A percentile compares a stretch with the other conserved stretches of the same genome.
These are phyloP conservation scores for Lycaon pictus DNA, from an alignment of 2,113 vertebrate species.

Conservation along the genomic window DNA sequence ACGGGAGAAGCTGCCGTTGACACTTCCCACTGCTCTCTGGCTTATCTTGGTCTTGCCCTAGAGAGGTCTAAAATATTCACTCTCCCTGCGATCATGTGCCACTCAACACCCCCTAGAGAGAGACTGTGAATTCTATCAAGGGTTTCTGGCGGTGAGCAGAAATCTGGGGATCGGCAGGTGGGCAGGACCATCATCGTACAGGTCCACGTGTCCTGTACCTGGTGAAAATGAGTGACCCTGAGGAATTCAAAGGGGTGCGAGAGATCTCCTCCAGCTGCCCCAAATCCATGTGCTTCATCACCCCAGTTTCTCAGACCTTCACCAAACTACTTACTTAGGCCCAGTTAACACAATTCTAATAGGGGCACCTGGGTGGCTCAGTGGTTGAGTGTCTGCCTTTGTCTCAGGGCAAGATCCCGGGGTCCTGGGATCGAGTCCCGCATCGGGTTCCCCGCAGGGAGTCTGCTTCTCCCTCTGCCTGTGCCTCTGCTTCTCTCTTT, in stretches of 20 bases:
- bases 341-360: not conserved
- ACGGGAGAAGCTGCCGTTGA: not conserved
- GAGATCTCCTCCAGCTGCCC: accelerated
- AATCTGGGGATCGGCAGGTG: accelerated
- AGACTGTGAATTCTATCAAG: accelerated
- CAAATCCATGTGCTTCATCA: accelerated
- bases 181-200: accelerated
- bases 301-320: not conserved
- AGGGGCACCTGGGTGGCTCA: too few species aligned
- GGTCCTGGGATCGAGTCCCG: too few species aligned
- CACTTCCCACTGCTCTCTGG: not conserved
- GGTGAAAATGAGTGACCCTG: not conserved
- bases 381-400: too few species aligned
- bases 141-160: not conserved
- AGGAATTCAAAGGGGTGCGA: accelerated
- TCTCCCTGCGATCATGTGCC: too few species aligned
- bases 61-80: not conserved
- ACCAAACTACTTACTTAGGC: too few species aligned
- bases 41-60: not conserved
- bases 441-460: too few species aligned
- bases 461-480: too few species aligned
- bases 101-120: not conserved
- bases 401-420: too few species aligned
- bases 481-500: too few species aligned
- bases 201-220: not conserved